Conservation (phyloP, 2,113 vertebrate species). For the Cyanocitta stelleri region DNA sequence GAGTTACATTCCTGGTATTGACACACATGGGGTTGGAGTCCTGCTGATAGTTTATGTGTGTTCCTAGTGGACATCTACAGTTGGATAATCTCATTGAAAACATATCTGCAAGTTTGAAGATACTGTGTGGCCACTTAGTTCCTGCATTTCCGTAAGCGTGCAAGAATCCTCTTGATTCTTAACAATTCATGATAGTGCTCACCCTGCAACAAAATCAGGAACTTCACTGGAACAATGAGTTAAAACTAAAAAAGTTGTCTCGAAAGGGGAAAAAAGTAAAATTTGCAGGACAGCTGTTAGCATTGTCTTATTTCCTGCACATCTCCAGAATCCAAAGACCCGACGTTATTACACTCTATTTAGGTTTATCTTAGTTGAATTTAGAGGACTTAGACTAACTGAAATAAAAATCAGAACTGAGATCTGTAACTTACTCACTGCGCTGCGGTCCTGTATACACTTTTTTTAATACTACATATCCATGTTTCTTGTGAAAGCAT, state of each 20-base stretch:
- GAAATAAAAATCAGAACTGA: not conserved
- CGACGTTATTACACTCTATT: not conserved
- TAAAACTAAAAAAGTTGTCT: not conserved
- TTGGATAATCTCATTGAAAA: not conserved
- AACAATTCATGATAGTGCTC: not conserved
- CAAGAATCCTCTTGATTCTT: not conserved
- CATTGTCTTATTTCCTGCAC: not conserved
- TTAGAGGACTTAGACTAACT: not conserved
- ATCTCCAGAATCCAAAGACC: not conserved
- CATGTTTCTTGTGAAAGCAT: constrained; percentile 82
- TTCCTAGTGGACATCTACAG: not conserved
- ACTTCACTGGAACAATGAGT: not conserved
- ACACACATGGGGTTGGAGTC: not conserved
- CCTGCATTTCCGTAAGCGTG: not conserved
- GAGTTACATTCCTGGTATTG: not conserved
- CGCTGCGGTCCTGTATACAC: constrained; percentile 86
- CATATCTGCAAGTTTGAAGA: not conserved
- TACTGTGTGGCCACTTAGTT: not conserved
- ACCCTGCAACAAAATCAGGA: not conserved
- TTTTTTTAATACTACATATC: constrained; percentile 87
- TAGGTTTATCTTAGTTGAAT: not conserved
- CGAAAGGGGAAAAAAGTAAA: fast-evolving
- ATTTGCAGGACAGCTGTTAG: not conserved
- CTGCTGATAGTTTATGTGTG: not conserved
- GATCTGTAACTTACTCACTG: constrained; percentile 78